A percentile compares a stretch with the other conserved stretches of the same genome.
These are phyloP conservation scores for Drosophila lini DNA, from an alignment of 1,140 invertebrate species.

Conservation along the genomic window DNA sequence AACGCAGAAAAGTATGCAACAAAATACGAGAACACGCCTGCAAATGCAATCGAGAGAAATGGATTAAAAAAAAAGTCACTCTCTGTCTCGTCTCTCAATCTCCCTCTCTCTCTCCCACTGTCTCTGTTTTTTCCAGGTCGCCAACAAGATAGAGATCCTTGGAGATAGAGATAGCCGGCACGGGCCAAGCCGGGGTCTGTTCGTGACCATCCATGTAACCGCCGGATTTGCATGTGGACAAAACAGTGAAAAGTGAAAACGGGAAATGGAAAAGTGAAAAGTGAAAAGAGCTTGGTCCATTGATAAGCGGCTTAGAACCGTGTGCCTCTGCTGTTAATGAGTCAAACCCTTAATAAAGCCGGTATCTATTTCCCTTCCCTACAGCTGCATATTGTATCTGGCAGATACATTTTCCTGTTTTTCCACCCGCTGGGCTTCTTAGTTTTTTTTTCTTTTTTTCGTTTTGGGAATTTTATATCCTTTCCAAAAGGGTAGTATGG, in stretches of 20 bases:
- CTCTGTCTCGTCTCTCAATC: not conserved
- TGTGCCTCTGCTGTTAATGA: conserved; percentile 20
- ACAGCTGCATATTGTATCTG: conserved; percentile 15
- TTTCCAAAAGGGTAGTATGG: not conserved
- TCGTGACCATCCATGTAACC: conserved; percentile 28
- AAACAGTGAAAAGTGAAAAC: conserved; percentile 25
- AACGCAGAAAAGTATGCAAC: conserved; percentile 30
- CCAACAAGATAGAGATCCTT: conserved; percentile 4
- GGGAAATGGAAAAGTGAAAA: conserved; percentile 11
- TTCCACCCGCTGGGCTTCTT: not conserved
- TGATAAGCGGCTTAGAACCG: conserved; percentile 44
- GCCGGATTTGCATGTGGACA: conserved; percentile 31
- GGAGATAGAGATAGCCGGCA: conserved; percentile 18
- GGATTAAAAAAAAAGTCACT: conserved; percentile 20
- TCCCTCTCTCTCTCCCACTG: not conserved
- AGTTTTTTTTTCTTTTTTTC: not conserved
- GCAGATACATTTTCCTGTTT: not conserved
- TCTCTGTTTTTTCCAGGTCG: conserved; percentile 2
- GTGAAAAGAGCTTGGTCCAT: conserved; percentile 13
- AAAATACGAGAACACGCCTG: conserved; percentile 6
- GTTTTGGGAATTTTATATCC: not conserved
- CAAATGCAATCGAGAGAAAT: conserved; percentile 41
- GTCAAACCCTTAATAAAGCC: conserved; percentile 7
- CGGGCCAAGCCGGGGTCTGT: not conserved
- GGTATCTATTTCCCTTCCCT: conserved; percentile 2